Percentiles rank a stretch among this genome's conserved stretches.
These are phyloP conservation scores for Drosophila paranaensis DNA, from an alignment of 2,888 invertebrate species.

Conservation along the genomic window DNA sequence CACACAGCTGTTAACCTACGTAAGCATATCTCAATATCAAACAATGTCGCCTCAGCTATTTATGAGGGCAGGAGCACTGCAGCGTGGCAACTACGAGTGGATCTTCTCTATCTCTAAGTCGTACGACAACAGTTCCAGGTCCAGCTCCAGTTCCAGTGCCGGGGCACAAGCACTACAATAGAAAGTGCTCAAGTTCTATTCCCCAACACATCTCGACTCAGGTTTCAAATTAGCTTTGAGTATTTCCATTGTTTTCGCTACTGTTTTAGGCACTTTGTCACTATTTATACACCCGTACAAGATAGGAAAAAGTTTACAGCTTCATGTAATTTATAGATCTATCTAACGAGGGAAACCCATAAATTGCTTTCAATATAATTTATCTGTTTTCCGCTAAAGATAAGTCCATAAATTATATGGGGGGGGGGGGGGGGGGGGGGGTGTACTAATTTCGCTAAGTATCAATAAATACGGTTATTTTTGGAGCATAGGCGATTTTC, in stretches of 20 bases:
- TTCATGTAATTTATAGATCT: not conserved
- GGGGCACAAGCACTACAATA: constrained; percentile 9
- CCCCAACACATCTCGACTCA: not conserved
- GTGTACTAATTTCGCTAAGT: not conserved
- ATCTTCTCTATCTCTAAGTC: constrained; percentile 18
- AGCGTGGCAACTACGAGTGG: constrained; percentile 22
- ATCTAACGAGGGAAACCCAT: not conserved
- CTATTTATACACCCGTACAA: not conserved
- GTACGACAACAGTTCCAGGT: not conserved
- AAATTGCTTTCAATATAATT: not conserved
- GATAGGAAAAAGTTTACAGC: not conserved
- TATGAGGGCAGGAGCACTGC: constrained; percentile 2
- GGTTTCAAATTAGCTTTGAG: constrained; percentile 5
- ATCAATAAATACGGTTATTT: not conserved
- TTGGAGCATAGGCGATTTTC: not conserved
- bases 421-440: too few species aligned
- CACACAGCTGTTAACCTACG: constrained; percentile 26
- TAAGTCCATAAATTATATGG: not conserved
- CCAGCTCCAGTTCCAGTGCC: not conserved
- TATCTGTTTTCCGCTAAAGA: too few species aligned
- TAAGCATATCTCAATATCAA: constrained; percentile 46
- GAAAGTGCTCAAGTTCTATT: constrained; percentile 25
- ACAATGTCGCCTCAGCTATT: constrained; percentile 25
- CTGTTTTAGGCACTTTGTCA: not conserved
- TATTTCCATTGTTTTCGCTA: not conserved